phyloP scores from a whole-genome alignment of 2,888 invertebrate genomes.

The Laspeyria flexula region DNA sequence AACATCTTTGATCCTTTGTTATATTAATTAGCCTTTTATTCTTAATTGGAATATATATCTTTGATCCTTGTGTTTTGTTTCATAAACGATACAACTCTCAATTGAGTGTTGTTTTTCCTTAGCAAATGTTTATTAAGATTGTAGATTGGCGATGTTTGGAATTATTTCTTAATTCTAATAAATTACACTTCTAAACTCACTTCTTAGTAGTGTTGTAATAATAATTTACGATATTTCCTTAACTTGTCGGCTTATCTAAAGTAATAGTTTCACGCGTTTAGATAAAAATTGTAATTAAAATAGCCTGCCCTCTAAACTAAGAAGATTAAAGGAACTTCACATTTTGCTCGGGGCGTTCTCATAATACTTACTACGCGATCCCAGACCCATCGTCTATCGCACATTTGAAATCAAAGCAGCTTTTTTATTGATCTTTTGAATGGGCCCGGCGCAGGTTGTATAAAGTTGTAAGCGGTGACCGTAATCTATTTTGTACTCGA shows the following conservation, averaged over 20 bases:
- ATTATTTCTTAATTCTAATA: constrained; percentile 41
- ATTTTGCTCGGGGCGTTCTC: constrained; percentile 43
- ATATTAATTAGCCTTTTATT: too few species aligned
- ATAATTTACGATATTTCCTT: constrained; percentile 39
- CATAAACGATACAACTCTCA: constrained; percentile 25
- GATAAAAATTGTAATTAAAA: constrained; percentile 61
- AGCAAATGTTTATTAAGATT: constrained; percentile 31
- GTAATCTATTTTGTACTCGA: constrained; percentile 72
- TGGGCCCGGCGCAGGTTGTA: constrained; percentile 60
- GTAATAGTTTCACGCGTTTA: too few species aligned
- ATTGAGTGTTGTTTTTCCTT: constrained; percentile 22
- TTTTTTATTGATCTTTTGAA: constrained; percentile 66
- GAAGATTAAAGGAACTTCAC: constrained; percentile 55
- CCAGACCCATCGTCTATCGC: constrained; percentile 43
- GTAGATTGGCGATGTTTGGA: constrained; percentile 22
- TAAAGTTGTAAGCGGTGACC: constrained; percentile 70
- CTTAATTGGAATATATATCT: too few species aligned
- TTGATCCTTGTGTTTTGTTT: constrained; percentile 7
- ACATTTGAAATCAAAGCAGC: constrained; percentile 64
- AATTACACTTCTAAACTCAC: constrained; percentile 37
- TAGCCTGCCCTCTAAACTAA: constrained; percentile 36
- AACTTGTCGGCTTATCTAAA: too few species aligned
- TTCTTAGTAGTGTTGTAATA: constrained; percentile 33
- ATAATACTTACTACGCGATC: constrained; percentile 38
- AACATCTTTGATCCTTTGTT: background rate